Evolutionary conservation across 2,797 vertebrate genomes (phyloP), one percentile per base, ranked within the genome.

Genomic region (Schizothorax lantsangensis): DNA sequence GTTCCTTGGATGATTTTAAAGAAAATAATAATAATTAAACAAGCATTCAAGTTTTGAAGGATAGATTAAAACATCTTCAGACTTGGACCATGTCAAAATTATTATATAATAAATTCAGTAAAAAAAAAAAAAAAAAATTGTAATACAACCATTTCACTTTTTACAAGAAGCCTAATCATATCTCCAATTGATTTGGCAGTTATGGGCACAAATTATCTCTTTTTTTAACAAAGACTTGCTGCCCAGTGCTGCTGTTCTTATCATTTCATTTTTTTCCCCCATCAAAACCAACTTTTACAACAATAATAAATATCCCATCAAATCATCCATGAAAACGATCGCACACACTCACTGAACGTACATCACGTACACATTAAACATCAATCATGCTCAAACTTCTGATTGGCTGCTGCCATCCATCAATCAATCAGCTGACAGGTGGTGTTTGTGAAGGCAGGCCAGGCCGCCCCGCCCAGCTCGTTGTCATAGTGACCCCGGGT

Each of bases 401-500:
- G 73, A 87, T 85, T 87, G 79, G 86, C 57, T 85, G 59, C 81
- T 43, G 66, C 38, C 52, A 73, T 82, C 80, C 68, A 89, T 89
- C 86, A 79, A 80, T 89, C 88, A 84, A 21, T 26, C 64, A 36
- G 54, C 23, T 72, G 84, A 49, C 72, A 71, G 62, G 36, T 57
- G 75, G 52, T 62, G 30, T 78, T 73, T 72, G 52, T 43, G 79
- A 82, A 75, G 52, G 69, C 83, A 81, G 77, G 26, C 49, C 83
- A 81, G 77, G 26, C 49, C 5, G 38, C 83, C 74, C 74, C 83
- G 45, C 86, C 86, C 74, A 68, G 23, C 47, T 84, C 5, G 86
- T 87, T 89, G 85, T 83, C 83, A 43, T 84, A 84, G 86, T 74
- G 88, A 87, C 86, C 86, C 43, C 23, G 17, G 30, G 79, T 81